Base-by-base conservation (phyloP, 1,140 invertebrate species). In the Psix sp. region DNA sequence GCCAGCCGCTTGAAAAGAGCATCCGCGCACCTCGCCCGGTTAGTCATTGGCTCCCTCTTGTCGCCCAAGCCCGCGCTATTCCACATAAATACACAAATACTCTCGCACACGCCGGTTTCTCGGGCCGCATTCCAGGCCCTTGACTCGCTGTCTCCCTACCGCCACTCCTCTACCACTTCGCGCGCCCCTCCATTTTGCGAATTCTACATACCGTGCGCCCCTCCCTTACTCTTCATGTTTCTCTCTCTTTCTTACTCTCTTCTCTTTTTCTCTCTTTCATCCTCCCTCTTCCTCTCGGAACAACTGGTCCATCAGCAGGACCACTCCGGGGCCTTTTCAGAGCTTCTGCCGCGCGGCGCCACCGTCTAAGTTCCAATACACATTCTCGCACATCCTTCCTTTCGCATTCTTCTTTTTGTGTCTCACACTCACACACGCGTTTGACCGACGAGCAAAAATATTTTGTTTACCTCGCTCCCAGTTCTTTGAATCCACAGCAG, bases 11-110 rank as follows among this genome's bases (percentile, higher is more conserved):
- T 72, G 75, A 79, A 84, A 84, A 83, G 80, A 78, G 77, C 82
- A 84, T 74, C 74, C 57, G 62, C 82, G 82, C 84, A 83, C 84
- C 84, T 86, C 84, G 84, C 84, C 84, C 83, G 83, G 71, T 79
- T 85, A 83, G 83, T 83, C 83, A 86, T 86, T 84, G 83, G 82
- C 84, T 84, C 83, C 56, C 74, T 65, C 62, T 49, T 24, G 29
- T 48, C 15, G 29, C 45, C 45, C 45, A 36, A 36, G 29, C 48
- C 43, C 48, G 26, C 60, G 52, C 45, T 83, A 84, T 86, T 86
- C 80, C 84, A 83, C 82, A 84, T 86, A 85, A 85, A 85, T 84
- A 86, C 84, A 86, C 82, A 84, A 84, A 85, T 85, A 85, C 82
- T 72, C 77, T 76, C 65, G 77, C 74, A 71, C 79, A 76, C 82